These are phyloP conservation scores for Papilio dardanus DNA, from an alignment of 1,140 invertebrate genomes.

Conservation along the genomic window DNA sequence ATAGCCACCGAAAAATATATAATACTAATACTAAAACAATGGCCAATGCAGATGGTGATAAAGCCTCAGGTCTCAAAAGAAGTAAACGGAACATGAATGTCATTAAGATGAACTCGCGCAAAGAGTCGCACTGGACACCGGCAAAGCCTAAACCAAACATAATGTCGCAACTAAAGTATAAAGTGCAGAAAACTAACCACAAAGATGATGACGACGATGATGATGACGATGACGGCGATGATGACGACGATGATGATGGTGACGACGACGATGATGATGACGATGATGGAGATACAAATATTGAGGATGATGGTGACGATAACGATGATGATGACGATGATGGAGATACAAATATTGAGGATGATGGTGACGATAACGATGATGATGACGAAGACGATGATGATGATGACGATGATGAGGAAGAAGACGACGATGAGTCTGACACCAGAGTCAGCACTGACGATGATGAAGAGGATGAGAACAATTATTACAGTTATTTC, in stretches of 20 bases:
- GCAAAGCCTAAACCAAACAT: conserved; percentile 36
- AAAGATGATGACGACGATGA: conserved; percentile 69
- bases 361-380: conserved; percentile 63
- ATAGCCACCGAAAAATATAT: conserved; percentile 75
- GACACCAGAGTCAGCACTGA: conserved; percentile 63
- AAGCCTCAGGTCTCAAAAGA: conserved; percentile 60
- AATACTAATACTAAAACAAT: conserved; percentile 75
- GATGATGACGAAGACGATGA: conserved; percentile 72
- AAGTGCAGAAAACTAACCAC: conserved; percentile 35
- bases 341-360: conserved; percentile 35
- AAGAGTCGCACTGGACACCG: conserved; percentile 40
- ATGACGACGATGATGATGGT: conserved; percentile 78
- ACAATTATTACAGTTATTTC: conserved; percentile 82
- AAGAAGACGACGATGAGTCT: conserved; percentile 80
- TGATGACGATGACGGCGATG: conserved; percentile 78
- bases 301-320: conserved; percentile 66
- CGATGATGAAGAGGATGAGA: conserved; percentile 79
- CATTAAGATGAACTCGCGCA: conserved; percentile 41
- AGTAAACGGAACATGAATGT: conserved; percentile 42
- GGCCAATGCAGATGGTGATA: conserved; percentile 79
- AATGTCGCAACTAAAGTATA: conserved; percentile 54
- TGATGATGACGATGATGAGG: conserved; percentile 78
- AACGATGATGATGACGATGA: not conserved
- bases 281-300: conserved; percentile 80
- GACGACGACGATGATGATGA: conserved; percentile 80